Evolutionary conservation across 2,113 vertebrate genomes (phyloP), one percentile per base, ranked within the genome.

Genomic region (Parotia lawesii): DNA sequence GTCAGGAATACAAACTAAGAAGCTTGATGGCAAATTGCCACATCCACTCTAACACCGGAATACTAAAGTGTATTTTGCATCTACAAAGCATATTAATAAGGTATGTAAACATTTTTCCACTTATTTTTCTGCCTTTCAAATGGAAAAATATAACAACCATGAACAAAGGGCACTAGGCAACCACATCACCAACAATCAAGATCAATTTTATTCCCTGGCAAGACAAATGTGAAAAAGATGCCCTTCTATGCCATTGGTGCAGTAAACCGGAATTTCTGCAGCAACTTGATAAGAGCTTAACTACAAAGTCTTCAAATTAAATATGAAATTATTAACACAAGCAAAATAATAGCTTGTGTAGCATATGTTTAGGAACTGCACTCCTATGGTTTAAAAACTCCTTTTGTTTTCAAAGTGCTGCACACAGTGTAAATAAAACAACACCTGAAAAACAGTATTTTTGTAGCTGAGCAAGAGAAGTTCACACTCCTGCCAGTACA

Each of bases 241-340:
- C 15, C 54, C 27, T 54, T 87, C 58, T 79, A 27, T 15, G 44
- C 14, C 67, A 70, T 7, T 56, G 67, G 77, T 87, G 81, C 77
- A 87, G 74, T 51, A 85, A 81, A 79, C 35, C 38, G 51, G 64
- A 95, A 96, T 93, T 69, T 87, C 93, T 95, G 85, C 85, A 94
- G 71, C 29, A 94, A 89, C 47, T 48, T 40, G 93, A 60, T 94
- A 94, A 95, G 37, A 91, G 81, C 62, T 85, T 76, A 95, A 92
- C 74, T 85, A 76, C 29, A n/a, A 84, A 92, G 50, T 42, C 56
- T 94, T 85, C 44, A 42, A 82, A 85, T 83, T 89, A 93, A 95
- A 82, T 21, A 87, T 23, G 6, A 91, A 87, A 89, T 51, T 4
- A 91, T n/a, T 70, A 81, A 92, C 53, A 73, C 27, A 73, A 62